These are phyloP conservation scores for Achatina immaculata DNA, from an alignment of 1,140 invertebrate genomes.

Conservation along the genomic window DNA sequence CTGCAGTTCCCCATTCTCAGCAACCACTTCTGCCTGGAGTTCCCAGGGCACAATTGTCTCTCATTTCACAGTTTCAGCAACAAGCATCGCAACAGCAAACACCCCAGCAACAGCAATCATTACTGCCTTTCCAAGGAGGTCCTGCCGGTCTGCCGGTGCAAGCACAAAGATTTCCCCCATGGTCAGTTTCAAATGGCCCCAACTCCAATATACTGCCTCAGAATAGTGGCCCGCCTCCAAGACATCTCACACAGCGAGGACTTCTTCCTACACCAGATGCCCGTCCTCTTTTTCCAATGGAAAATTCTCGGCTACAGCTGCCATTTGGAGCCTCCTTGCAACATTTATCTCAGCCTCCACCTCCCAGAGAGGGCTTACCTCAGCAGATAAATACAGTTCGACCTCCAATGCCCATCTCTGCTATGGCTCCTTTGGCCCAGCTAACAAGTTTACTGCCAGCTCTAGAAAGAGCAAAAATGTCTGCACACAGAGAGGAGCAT, in stretches of 20 bases:
- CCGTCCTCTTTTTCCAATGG: background rate
- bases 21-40: background rate
- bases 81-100: constrained; percentile 16
- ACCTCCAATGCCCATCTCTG: constrained; percentile 11
- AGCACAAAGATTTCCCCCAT: constrained; percentile 27
- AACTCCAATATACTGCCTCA: constrained; percentile 25
- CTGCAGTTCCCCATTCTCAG: constrained; percentile 1
- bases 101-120: constrained; percentile 13
- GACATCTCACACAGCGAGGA: background rate
- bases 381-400: background rate
- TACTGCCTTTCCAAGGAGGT: constrained; percentile 9
- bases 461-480: constrained; percentile 31
- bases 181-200: constrained; percentile 16
- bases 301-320: background rate
- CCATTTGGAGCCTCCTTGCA: background rate
- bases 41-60: background rate
- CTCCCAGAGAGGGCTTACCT: background rate
- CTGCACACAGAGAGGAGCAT: constrained; percentile 7
- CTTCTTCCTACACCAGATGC: constrained; percentile 18
- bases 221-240: constrained; percentile 3
- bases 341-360: background rate
- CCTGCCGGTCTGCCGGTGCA: background rate
- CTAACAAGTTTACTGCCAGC: constrained; percentile 25
- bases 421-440: constrained; percentile 28
- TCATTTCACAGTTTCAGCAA: constrained; percentile 3